Evolutionary conservation across 2,113 vertebrate species (phyloP).

Genomic region (Orientallactaga bullata): DNA sequence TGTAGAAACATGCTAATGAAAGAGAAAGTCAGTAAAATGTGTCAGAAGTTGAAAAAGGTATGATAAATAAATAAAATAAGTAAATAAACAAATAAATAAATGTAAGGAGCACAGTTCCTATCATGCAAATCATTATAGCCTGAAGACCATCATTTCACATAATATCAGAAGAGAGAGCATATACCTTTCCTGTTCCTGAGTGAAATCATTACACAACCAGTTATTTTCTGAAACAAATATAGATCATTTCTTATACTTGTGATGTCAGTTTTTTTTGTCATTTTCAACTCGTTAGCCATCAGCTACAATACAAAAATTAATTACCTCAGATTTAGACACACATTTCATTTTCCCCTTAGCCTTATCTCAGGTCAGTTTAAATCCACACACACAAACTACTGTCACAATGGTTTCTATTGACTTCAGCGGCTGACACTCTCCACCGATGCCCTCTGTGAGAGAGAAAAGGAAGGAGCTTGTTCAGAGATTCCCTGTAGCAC

Average conservation of each 20-base stretch:
- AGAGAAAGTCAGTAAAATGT: not conserved
- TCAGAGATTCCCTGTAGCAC: slow-evolving; percentile 74
- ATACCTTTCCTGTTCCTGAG: slow-evolving; percentile 54
- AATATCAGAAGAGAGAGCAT: not conserved
- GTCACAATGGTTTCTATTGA: slow-evolving; percentile 55
- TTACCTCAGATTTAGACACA: slow-evolving; percentile 59
- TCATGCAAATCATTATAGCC: slow-evolving; percentile 59
- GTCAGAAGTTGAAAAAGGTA: too few relatives aligned
- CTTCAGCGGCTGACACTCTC: slow-evolving; percentile 29
- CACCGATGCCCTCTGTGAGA: slow-evolving; percentile 65
- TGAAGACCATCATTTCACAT: slow-evolving; percentile 50
- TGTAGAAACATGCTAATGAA: not conserved
- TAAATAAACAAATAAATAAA: too few relatives aligned
- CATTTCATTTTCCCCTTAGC: slow-evolving; percentile 66
- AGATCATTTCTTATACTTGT: slow-evolving; percentile 6
- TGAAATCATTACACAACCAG: slow-evolving; percentile 70
- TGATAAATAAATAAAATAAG: too few relatives aligned
- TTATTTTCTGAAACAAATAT: slow-evolving; percentile 65
- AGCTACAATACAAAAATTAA: slow-evolving; percentile 29
- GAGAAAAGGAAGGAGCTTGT: slow-evolving; percentile 67
- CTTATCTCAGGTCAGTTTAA: slow-evolving; percentile 62
- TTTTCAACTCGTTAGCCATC: slow-evolving; percentile 24
- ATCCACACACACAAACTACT: slow-evolving; percentile 37
- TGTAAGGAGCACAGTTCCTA: too few relatives aligned
- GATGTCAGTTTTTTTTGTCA: not conserved